Evolutionary conservation across 1,140 invertebrate species (phyloP).

Genomic region (Caligus rogercresseyi): DNA sequence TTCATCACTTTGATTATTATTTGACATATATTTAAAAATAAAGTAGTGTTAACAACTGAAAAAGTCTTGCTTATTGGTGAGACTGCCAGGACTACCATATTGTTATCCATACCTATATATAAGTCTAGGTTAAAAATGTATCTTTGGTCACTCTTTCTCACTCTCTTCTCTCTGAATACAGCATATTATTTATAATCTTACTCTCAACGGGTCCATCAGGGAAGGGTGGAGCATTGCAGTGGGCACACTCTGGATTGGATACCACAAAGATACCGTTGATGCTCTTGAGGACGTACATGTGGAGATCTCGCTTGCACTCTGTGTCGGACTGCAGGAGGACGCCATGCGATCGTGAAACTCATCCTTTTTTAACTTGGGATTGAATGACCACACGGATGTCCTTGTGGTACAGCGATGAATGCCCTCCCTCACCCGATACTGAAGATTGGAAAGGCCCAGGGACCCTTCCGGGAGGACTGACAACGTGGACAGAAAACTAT

Average conservation of each 20-base stretch:
- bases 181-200: neutral
- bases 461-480: neutral
- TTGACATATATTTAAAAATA: no score
- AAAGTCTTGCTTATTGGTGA: no score
- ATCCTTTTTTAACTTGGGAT: neutral
- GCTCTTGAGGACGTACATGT: constrained; percentile 1
- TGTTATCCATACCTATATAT: no score
- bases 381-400: neutral
- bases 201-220: neutral
- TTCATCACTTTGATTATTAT: no score
- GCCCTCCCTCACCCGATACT: constrained; percentile 1
- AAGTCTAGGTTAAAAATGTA: no score
- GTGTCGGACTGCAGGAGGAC: neutral
- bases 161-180: no score
- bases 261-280: constrained; percentile 4
- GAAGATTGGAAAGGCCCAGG: neutral
- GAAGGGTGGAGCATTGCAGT: constrained; percentile 2
- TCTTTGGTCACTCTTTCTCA: no score
- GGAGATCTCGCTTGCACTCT: neutral
- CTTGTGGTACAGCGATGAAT: constrained; percentile 12
- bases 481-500: neutral
- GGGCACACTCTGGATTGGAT: neutral
- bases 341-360: constrained; percentile 11
- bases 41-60: no score
- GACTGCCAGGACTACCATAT: no score